Base-by-base conservation (phyloP, 2,113 vertebrate genomes). In the Melanerpes formicivorus region DNA sequence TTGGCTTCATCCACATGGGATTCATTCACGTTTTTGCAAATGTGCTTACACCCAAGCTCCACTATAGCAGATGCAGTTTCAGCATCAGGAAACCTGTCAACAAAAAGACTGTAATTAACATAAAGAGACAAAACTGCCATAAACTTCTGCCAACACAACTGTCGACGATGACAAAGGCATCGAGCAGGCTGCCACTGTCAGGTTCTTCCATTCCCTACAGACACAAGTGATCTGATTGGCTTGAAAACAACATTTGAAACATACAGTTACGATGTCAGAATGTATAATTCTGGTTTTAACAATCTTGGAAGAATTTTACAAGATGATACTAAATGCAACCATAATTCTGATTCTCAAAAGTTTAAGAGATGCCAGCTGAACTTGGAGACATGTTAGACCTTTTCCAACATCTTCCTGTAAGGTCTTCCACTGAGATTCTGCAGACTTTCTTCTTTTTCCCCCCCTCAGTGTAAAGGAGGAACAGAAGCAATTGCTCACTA, bases 71-170 rank as follows among this genome's bases (percentile, higher is more conserved):
- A 93, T 7, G 98, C 98, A 0, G 97, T 98, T 73, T 95, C 98
- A 37, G 97, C 97, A 96, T 98, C 96, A 10, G 98, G 98, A 94
- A 98, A 98, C 92, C 98, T 98, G 94, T 48, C 72, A 66, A 86
- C 40, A 84, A 76, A 83, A 69, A 84, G 2, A 58, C 0, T 59
- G 71, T 46, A 64, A 63, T 71, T 46, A 94, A 65, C 26, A 70
- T 18, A 66, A 72, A 90, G 82, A 62, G 44, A 75, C 48, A 58
- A 82, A 46, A 75, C 10, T 63, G 18, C 42, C 67, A 83, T 16
- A 42, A 69, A 60, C 69, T 72, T 74, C 50, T 78, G 40, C 21
- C 58, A 63, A 11, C 1, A 0, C 13, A 78, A 6, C 14, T 66
- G 27, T 11, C 55, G 40, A 25, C n/a, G 14, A 71, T 48, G 64